Percentiles rank a stretch among this genome's conserved stretches.
Evolutionary conservation across 2,113 vertebrate genomes (phyloP).

Genomic region (Panthera tigris): DNA sequence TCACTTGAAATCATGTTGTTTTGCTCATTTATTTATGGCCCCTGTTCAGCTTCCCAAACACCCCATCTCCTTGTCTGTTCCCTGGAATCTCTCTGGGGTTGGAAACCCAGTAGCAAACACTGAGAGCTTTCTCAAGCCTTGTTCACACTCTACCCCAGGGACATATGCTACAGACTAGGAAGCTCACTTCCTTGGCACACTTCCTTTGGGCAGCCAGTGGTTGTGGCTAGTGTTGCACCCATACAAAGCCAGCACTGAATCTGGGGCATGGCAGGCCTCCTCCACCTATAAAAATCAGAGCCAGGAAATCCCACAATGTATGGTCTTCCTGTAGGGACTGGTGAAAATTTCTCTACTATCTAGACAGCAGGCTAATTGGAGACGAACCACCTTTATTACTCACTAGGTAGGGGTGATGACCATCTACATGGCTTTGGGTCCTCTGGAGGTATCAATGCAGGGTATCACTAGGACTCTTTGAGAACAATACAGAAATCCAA

Average conservation of each 20-base stretch:
- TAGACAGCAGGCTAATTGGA: not conserved
- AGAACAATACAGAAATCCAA: not conserved
- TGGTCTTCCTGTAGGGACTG: not conserved
- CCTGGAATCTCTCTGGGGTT: not conserved
- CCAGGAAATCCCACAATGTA: not conserved
- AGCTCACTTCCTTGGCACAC: not conserved
- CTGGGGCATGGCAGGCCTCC: not conserved
- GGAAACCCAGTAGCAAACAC: slow-evolving; percentile 11
- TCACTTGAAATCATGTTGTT: not conserved
- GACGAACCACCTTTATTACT: not conserved
- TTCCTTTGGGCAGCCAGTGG: not conserved
- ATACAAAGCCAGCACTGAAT: not conserved
- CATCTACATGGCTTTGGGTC: not conserved
- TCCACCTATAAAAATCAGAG: not conserved
- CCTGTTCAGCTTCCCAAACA: not conserved
- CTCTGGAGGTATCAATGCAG: not conserved
- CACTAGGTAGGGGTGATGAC: not conserved
- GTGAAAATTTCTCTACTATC: not conserved
- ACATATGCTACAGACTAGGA: not conserved
- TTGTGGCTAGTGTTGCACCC: not conserved
- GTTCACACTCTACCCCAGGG: fast-evolving
- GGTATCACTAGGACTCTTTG: not conserved
- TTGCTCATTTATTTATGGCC: not conserved
- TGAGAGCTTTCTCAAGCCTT: not conserved
- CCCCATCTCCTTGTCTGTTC: not conserved